phyloP scores from a whole-genome alignment of 2,888 invertebrate genomes.

The Spodoptera littoralis region DNA sequence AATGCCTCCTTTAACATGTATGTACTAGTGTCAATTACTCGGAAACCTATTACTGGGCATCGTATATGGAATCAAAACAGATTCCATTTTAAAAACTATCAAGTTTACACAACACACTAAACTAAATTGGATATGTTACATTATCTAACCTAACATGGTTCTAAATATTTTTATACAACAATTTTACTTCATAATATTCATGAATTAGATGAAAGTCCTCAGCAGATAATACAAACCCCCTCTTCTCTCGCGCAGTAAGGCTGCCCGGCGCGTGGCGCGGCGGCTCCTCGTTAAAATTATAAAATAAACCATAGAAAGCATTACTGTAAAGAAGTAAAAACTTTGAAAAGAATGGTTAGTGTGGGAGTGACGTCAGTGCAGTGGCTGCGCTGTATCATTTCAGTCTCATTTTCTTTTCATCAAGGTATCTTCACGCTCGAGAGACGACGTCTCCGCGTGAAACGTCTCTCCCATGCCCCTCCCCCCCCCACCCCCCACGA shows the following conservation, averaged over 20 bases:
- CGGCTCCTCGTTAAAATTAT: slow-evolving; percentile 58
- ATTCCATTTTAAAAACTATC: too few relatives aligned
- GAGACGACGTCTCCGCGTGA: slow-evolving; percentile 66
- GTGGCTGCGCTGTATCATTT: slow-evolving; percentile 61
- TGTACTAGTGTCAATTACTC: too few relatives aligned
- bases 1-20: too few relatives aligned
- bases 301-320: slow-evolving; percentile 40
- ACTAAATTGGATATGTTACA: too few relatives aligned
- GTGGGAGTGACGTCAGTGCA: slow-evolving; percentile 15
- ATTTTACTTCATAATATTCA: too few relatives aligned
- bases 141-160: too few relatives aligned
- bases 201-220: too few relatives aligned
- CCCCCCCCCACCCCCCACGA: slow-evolving; percentile 3
- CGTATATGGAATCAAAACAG: too few relatives aligned
- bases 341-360: slow-evolving; percentile 22
- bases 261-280: slow-evolving; percentile 1
- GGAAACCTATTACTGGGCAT: too few relatives aligned
- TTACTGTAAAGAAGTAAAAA: slow-evolving; percentile 43
- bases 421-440: slow-evolving; percentile 78
- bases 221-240: too few relatives aligned
- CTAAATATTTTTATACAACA: too few relatives aligned
- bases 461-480: slow-evolving; percentile 25
- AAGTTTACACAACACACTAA: too few relatives aligned
- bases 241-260: background rate
- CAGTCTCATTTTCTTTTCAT: slow-evolving; percentile 83